phyloP scores from a whole-genome alignment of 2,113 vertebrate species.

The Dipodomys spectabilis region DNA sequence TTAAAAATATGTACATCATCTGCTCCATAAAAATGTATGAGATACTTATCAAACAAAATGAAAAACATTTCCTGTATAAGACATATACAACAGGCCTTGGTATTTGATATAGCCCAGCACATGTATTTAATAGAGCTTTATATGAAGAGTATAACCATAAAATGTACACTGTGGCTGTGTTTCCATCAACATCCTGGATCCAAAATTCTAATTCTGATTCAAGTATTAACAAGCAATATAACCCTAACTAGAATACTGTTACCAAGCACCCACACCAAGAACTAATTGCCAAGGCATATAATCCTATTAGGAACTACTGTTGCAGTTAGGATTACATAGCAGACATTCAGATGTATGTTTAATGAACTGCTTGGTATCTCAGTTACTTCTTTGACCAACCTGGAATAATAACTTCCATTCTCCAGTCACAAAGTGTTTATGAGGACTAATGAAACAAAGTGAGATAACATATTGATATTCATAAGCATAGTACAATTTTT shows the following conservation, averaged over 20 bases:
- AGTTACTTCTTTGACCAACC: constrained; percentile 4
- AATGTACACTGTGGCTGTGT: not conserved
- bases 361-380: not conserved
- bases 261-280: not conserved
- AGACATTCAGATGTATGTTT: not conserved
- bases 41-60: constrained; percentile 54
- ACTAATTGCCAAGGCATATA: not conserved
- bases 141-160: constrained; percentile 28
- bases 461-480: constrained; percentile 21
- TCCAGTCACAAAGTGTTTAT: constrained; percentile 38
- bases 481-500: constrained; percentile 18
- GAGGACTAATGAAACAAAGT: constrained; percentile 41
- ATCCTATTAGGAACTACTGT: not conserved
- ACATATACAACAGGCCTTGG: constrained; percentile 45
- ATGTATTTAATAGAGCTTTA: constrained; percentile 20
- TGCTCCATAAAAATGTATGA: constrained; percentile 57
- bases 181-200: not conserved
- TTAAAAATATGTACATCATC: constrained; percentile 41
- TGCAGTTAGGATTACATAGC: not conserved
- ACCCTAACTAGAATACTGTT: not conserved
- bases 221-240: not conserved
- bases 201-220: constrained; percentile 13
- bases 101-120: constrained; percentile 5
- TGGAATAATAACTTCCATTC: constrained; percentile 32
- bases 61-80: constrained; percentile 56